Evolutionary conservation across 1,140 invertebrate genomes (phyloP), one percentile per base, ranked within the genome.

Genomic region (Drosophila athabasca): DNA sequence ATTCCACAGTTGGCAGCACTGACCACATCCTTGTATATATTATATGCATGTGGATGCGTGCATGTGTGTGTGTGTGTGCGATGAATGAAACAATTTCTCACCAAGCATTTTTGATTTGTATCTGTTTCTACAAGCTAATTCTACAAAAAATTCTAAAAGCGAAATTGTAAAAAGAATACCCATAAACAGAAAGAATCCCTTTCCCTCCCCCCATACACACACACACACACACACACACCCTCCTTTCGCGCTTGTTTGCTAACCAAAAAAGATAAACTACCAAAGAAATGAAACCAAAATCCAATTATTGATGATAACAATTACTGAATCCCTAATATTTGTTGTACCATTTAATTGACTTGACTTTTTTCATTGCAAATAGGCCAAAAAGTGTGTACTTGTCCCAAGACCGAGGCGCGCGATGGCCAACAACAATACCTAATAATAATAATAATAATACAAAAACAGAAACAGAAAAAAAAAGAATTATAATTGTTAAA

Each of bases 301-400:
- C 70, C 79, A 87, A 89, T 76, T 85, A 80, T 77, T 84, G 80
- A 83, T 65, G 76, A 79, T 69, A 44, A 43, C 29, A 70, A 81
- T 70, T 66, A 81, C 73, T 59, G 61, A 74, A 64, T 45, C 51
- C 62, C 76, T 44, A 62, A 51, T 52, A 69, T 85, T 74, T 76
- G n/a, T 62, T 88, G 87, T 66, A 76, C 81, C 73, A 65, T 91
- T 91, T 91, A 85, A 91, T 91, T 91, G 87, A 91, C 84, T 90
- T 79, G 82, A 91, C 70, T 91, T 91, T 91, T 91, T 91, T 91
- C 90, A 68, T 91, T 91, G 88, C 88, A 90, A 91, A 91, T 91
- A 91, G 90, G 90, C 90, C 90, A 90, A 90, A 91, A 91, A 91
- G 90, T 91, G 90, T 91, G 90, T 91, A 91, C 90, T 90, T 91